These are phyloP conservation scores for Meloidogyne chitwoodi DNA, from an alignment of 1,140 invertebrate species.

Conservation along the genomic window DNA sequence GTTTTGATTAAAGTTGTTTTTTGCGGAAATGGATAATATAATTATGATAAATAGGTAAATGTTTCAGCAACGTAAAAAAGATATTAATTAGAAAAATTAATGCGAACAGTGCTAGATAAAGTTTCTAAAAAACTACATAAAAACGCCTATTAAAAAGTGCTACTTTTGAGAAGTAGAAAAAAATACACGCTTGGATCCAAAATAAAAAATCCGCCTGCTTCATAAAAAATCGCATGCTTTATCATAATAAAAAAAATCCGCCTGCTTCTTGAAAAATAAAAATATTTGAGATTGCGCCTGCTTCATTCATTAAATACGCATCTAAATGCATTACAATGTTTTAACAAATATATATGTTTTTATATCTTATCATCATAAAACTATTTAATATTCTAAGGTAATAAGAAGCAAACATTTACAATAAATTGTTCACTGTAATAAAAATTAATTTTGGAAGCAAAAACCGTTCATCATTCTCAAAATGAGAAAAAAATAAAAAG, in stretches of 20 bases:
- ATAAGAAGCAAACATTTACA: neutral
- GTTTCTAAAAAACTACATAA: too few species aligned
- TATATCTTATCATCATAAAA: too few species aligned
- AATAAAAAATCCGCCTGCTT: too few species aligned
- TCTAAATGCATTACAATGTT: neutral
- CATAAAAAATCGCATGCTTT: too few species aligned
- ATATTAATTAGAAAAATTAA: too few species aligned
- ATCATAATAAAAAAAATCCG: too few species aligned
- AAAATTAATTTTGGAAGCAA: neutral
- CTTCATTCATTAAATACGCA: neutral
- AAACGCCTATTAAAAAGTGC: too few species aligned
- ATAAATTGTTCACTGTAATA: neutral
- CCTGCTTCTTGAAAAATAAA: too few species aligned
- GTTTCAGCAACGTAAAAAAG: neutral
- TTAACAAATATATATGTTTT: neutral
- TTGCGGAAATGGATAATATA: neutral
- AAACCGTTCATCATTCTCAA: neutral
- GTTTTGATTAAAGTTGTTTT: neutral
- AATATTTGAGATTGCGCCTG: neutral
- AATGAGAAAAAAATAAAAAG: neutral
- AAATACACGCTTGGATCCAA: too few species aligned
- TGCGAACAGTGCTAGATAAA: too few species aligned
- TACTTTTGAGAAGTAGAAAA: too few species aligned
- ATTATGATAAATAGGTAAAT: neutral
- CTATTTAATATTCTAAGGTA: neutral